Conservation (phyloP, 53 echinoderm and acorn worm species). For the Mesocentrotus franciscanus region DNA sequence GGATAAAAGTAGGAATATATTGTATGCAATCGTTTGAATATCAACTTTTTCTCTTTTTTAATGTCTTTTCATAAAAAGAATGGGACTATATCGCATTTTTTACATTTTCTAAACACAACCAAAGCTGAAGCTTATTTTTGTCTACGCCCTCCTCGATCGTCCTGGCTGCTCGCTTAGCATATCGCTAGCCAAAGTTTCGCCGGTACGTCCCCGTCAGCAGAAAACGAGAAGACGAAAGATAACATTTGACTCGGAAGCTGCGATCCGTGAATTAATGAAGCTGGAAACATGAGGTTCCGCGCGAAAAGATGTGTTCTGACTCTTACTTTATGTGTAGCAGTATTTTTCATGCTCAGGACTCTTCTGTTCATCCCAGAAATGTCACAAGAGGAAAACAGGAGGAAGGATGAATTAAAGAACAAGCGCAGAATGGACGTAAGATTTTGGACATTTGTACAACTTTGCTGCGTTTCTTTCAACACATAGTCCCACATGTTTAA, state of each 20-base stretch:
- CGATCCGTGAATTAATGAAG: background rate
- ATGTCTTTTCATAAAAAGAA: no score
- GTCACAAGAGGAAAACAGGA: slow-evolving; percentile 56
- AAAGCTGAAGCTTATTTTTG: no score
- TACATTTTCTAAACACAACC: no score
- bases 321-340: slow-evolving; percentile 72
- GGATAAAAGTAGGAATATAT: no score
- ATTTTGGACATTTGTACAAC: background rate
- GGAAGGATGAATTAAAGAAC: background rate
- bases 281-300: slow-evolving; percentile 60
- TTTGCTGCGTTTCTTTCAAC: background rate
- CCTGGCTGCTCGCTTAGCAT: no score
- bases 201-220: background rate
- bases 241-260: background rate
- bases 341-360: slow-evolving; percentile 80
- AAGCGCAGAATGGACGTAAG: slow-evolving; percentile 61
- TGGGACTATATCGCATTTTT: no score
- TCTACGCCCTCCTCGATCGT: no score
- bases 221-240: no score
- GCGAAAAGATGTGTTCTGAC: slow-evolving; percentile 69
- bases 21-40: no score
- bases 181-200: background rate
- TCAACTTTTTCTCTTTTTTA: no score
- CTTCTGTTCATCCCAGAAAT: slow-evolving; percentile 76
- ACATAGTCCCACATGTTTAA: background rate